Base-by-base conservation (phyloP, 1,140 invertebrate species). In the Ectropis grisescens region DNA sequence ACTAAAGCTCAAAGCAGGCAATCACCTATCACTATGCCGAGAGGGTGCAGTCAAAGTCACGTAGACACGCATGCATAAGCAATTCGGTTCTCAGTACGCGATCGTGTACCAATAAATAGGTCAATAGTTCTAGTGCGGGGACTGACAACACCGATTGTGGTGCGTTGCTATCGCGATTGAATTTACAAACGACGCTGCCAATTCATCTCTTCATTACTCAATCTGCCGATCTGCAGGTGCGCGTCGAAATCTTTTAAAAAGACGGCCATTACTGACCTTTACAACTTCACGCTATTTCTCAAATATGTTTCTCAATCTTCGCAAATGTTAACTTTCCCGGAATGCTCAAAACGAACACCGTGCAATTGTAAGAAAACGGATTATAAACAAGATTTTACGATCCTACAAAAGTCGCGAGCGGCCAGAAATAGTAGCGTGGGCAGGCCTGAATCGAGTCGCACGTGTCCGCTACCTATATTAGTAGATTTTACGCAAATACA, bases 21-120 rank as follows among this genome's bases (percentile, higher is more conserved):
- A n/a, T n/a, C n/a, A n/a, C n/a, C n/a, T n/a, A n/a, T n/a, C n/a
- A n/a, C n/a, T 4, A 66, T 68, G 62, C 59, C 66, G 46, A 52
- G 47, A 62, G 48, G 51, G 47, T 61, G 58, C 56, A 61, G 50
- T 58, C 40, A 34, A 23, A 70, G 53, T 66, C 53, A 69, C 55
- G 52, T 61, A 56, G 56, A 50, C 50, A 65, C 49, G 68, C 67
- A 71, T 76, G 69, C 61, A 74, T 74, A 71, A 74, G 54, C 53
- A 61, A 71, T 61, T 58, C 41, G 41, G 44, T 31, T 53, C 52
- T 36, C 56, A 40, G 42, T 30, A 29, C 33, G 38, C 49, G 37
- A 36, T 60, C 58, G 56, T 61, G 59, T 54, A 51, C 47, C 36
- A 52, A 42, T 65, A 71, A 69, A 75, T 75, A 52, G 67, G 67